Evolutionary conservation across 1,140 invertebrate genomes (phyloP), one percentile per base, ranked within the genome.

Genomic region (Eumeta japonica): DNA sequence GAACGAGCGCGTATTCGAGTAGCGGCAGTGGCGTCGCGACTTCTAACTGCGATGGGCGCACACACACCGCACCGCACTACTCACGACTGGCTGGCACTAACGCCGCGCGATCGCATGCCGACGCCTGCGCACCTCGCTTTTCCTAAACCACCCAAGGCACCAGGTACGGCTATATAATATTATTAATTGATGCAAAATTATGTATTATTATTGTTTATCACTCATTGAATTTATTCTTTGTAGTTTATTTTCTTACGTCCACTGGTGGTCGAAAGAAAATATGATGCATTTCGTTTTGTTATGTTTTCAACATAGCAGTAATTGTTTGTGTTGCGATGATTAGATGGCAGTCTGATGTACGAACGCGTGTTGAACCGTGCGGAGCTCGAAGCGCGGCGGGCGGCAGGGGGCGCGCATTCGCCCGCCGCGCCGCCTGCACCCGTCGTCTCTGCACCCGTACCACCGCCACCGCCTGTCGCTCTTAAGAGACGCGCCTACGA

Each of bases 81-180:
- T 24, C 77, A 88, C 52, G 87, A 90, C 43, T 94, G 90, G 90
- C 71, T 93, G 14, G 77, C 85, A 35, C 79, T 91, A 24, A 92
- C 89, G 17, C 85, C 88, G 32, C 86, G 85, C 44, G 85, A 85
- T 57, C 81, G 83, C 64, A 80, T 90, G 58, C 89, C 90, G 35
- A 82, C 84, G 63, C 88, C 89, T 3, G 82, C 85, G 41, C 81
- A 85, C 48, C 82, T 91, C 34, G 88, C 86, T 44, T 94, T 92
- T 65, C 90, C 90, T 27, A 88, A 89, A 72, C 90, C 90, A 37
- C 89, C 90, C 7, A 90, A 91, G 71, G 90, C 83, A 41, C 80
- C 89, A 44, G 83, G 83, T 85, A 63, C 34, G n/a, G n/a, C n/a
- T n/a, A n/a, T n/a, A n/a, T n/a, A n/a, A n/a, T n/a, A n/a, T n/a